phyloP scores from a whole-genome alignment of 1,140 invertebrate species.

The Drosophila rufa region DNA sequence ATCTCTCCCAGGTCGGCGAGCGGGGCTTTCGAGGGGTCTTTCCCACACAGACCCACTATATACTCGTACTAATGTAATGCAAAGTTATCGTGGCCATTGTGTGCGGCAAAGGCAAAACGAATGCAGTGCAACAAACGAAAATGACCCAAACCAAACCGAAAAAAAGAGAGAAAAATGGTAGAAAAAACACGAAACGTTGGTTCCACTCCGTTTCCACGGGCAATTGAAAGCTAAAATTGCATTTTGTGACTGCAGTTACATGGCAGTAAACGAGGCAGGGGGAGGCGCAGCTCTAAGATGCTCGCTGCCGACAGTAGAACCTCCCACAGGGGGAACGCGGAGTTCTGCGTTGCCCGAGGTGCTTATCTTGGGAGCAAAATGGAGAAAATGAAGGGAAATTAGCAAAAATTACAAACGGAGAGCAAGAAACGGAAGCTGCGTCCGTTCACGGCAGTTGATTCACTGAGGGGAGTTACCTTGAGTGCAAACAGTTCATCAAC shows the following conservation, averaged over 20 bases:
- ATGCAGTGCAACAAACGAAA: constrained; percentile 76
- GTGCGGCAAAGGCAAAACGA: constrained; percentile 67
- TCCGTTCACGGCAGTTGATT: neutral
- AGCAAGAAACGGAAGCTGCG: constrained; percentile 1
- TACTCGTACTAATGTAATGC: constrained; percentile 74
- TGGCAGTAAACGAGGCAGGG: constrained; percentile 1
- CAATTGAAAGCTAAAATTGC: constrained; percentile 82
- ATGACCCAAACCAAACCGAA: constrained; percentile 61
- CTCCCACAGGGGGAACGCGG: constrained; percentile 18
- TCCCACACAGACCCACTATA: constrained; percentile 64
- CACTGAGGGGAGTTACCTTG: neutral
- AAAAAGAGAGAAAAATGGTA: constrained; percentile 24
- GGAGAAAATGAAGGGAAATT: constrained; percentile 24
- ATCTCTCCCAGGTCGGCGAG: constrained; percentile 19
- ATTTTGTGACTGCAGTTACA: constrained; percentile 75
- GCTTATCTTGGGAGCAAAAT: constrained; percentile 2
- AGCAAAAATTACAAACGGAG: constrained; percentile 14
- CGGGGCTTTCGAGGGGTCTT: constrained; percentile 37
- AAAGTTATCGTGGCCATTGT: constrained; percentile 80
- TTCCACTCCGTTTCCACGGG: constrained; percentile 64
- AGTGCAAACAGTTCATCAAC: constrained; percentile 1
- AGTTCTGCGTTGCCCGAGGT: constrained; percentile 4
- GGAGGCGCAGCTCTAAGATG: constrained; percentile 24
- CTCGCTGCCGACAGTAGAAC: constrained; percentile 26
- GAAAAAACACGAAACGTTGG: constrained; percentile 21